Percentiles rank a stretch among this genome's conserved stretches.
These are phyloP conservation scores for Heliopora coerulea DNA, from an alignment of 92 coral and sea anemone species.

Conservation along the genomic window DNA sequence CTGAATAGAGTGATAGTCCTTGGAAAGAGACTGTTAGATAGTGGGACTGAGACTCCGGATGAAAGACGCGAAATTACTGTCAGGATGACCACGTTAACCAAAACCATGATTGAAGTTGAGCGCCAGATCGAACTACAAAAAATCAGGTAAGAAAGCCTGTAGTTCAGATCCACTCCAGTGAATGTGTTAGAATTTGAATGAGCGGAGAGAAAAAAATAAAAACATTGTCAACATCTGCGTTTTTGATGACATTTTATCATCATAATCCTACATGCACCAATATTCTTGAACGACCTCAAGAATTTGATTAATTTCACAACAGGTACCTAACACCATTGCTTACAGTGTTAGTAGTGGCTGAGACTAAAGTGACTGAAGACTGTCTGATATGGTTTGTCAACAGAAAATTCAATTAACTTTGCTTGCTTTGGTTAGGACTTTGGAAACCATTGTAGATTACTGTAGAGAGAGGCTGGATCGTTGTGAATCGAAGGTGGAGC, in stretches of 20 bases:
- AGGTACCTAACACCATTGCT: too few species aligned
- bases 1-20: conserved; percentile 12
- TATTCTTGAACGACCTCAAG: too few species aligned
- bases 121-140: conserved; percentile 18
- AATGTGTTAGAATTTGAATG: not conserved
- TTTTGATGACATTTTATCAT: too few species aligned
- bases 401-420: too few species aligned
- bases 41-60: conserved; percentile 17
- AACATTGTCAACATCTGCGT: too few species aligned
- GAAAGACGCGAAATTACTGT: conserved; percentile 14
- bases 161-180: not conserved
- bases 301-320: too few species aligned
- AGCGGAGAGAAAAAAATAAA: too few species aligned
- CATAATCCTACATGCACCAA: too few species aligned
- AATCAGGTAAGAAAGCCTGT: conserved; percentile 1
- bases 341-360: too few species aligned
- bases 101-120: conserved; percentile 20
- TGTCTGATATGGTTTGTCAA: too few species aligned
- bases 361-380: too few species aligned
- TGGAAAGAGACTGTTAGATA: conserved; percentile 22
- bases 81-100: conserved; percentile 18
- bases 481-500: conserved; percentile 19
- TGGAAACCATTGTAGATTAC: conserved; percentile 30
- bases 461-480: conserved; percentile 20
- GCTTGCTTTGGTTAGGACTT: conserved; percentile 22